phyloP scores from a whole-genome alignment of 2,888 invertebrate species.

The Mythimna vitellina region DNA sequence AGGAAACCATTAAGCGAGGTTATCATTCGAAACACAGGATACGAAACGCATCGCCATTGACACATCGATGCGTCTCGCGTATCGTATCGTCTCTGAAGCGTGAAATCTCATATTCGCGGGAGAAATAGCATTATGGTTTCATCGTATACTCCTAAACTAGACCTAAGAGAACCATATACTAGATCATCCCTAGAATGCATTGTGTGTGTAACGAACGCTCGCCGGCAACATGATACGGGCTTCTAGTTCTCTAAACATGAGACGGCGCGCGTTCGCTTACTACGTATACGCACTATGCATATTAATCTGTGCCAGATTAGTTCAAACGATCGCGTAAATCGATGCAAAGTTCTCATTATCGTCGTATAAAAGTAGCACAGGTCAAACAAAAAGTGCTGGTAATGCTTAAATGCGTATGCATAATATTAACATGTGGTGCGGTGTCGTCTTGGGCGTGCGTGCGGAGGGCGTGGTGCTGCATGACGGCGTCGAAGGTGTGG shows the following conservation, averaged over 20 bases:
- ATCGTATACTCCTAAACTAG: slow-evolving; percentile 66
- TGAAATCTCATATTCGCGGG: slow-evolving; percentile 71
- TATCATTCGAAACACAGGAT: slow-evolving; percentile 80
- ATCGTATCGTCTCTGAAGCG: slow-evolving; percentile 77
- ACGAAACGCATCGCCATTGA: slow-evolving; percentile 65
- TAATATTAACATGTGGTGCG: slow-evolving; percentile 71
- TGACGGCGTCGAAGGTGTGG: slow-evolving; percentile 90
- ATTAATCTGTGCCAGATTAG: slow-evolving; percentile 66
- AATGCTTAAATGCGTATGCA: slow-evolving; percentile 63
- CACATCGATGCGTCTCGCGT: slow-evolving; percentile 78
- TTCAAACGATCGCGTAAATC: slow-evolving; percentile 60
- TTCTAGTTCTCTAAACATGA: slow-evolving; percentile 21
- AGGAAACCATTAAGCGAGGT: slow-evolving; percentile 86
- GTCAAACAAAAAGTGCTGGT: slow-evolving; percentile 60
- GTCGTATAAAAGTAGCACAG: slow-evolving; percentile 61
- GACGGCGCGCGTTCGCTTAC: slow-evolving; percentile 51
- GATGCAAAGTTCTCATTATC: slow-evolving; percentile 57
- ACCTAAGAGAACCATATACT: slow-evolving; percentile 74
- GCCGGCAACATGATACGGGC: slow-evolving; percentile 31
- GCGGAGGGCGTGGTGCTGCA: slow-evolving; percentile 90
- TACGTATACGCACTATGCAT: slow-evolving; percentile 66
- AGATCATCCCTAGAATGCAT: slow-evolving; percentile 69
- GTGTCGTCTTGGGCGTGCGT: slow-evolving; percentile 85
- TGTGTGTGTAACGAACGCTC: slow-evolving; percentile 62
- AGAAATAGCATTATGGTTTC: slow-evolving; percentile 72